Base-by-base conservation (phyloP, 2,888 invertebrate genomes). In the Drosophila pseudotakahashii region DNA sequence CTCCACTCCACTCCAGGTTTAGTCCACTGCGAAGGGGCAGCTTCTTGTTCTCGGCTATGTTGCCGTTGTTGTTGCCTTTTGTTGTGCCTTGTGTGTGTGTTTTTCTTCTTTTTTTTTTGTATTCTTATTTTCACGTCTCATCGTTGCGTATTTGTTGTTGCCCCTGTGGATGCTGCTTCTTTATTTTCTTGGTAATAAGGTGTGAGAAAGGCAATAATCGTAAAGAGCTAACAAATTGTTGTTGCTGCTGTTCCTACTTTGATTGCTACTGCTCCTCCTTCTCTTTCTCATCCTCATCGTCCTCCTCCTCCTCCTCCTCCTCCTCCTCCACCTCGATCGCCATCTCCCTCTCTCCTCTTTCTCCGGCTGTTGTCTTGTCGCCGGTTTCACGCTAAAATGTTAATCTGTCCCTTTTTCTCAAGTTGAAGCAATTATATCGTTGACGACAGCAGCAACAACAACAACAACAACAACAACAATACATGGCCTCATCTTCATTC, bases 161-260 rank as follows among this genome's bases (percentile, higher is more conserved):
- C 16, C 48, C 30, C 36, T 66, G 68, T 36, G 47, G 69, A 55
- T 57, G 58, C 57, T 69, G 86, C 73, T 71, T 79, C 78, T 88
- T 89, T 85, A 89, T 86, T 80, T 89, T 89, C 88, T 81, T 79
- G 88, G 89, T 89, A 88, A 89, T 81, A 89, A 89, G 89, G 88
- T 88, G 88, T 88, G 89, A 88, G 88, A 88, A 89, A 89, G 89
- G 89, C 89, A 88, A 88, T 88, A 88, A 88, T 89, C 89, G 88
- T 88, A 88, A 89, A 88, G 89, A 88, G 81, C 84, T 74, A 88
- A 88, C 88, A 88, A 88, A 89, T 89, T 89, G 88, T 79, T 81
- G 76, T 73, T 61, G 55, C 39, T 59, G 67, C 39, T 53, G 66
- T 39, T 55, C 19, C 63, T 34, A 48, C 62, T 63, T 63, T 63